Percentiles rank a stretch among this genome's conserved stretches.
phyloP scores from a whole-genome alignment of 2,888 invertebrate genomes.

The Oligia fasciuncula region DNA sequence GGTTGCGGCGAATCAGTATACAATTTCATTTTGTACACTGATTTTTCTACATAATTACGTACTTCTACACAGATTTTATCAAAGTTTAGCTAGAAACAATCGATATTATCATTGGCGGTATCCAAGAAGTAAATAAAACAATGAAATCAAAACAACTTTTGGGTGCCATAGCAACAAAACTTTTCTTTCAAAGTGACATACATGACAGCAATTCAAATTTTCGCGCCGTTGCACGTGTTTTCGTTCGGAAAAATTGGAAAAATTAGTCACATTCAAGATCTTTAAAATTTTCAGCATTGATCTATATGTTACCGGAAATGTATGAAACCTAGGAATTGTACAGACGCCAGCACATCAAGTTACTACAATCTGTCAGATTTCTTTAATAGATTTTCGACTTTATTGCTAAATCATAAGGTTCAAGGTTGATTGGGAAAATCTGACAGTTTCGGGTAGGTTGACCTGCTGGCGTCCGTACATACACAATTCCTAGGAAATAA shows the following conservation, averaged over 20 bases:
- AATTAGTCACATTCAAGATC: neutral
- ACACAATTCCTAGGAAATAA: too few species aligned
- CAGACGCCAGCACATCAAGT: too few species aligned
- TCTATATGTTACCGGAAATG: too few species aligned
- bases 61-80: neutral
- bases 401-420: too few species aligned
- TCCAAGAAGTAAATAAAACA: conserved; percentile 62
- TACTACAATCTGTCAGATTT: too few species aligned
- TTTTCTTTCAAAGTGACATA: conserved; percentile 52
- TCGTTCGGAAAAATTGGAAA: conserved; percentile 51
- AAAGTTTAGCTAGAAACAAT: conserved; percentile 16
- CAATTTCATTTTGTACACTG: neutral
- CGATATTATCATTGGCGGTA: conserved; percentile 35
- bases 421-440: too few species aligned
- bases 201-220: conserved; percentile 63
- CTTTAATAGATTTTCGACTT: too few species aligned
- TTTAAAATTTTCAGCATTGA: neutral
- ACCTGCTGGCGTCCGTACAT: too few species aligned
- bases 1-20: neutral
- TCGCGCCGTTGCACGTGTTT: conserved; percentile 25
- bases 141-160: conserved; percentile 55
- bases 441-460: too few species aligned
- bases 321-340: too few species aligned
- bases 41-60: conserved; percentile 10
- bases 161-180: conserved; percentile 57